Evolutionary conservation across 2,888 invertebrate genomes (phyloP).

Genomic region (Taenaris catops): DNA sequence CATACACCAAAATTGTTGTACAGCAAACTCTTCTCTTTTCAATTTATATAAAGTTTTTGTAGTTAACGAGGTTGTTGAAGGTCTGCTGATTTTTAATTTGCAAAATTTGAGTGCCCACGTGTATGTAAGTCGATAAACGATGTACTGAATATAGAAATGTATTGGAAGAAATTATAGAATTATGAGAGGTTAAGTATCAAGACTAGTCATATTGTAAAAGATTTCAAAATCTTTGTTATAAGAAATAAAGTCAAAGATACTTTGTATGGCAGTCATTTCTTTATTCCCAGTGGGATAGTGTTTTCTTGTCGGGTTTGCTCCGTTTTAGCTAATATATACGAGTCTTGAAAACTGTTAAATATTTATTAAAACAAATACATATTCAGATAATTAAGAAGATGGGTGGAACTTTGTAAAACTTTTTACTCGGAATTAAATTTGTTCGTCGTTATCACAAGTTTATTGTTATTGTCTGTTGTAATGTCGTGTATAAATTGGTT

Average conservation of each 20-base stretch:
- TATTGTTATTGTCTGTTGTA: constrained; percentile 1
- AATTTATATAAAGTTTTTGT: no score
- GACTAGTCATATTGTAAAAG: no score
- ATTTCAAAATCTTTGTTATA: no score
- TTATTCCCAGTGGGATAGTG: constrained; percentile 5
- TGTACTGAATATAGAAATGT: no score
- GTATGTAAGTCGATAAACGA: no score
- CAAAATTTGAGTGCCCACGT: no score
- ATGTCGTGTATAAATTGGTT: constrained; percentile 1
- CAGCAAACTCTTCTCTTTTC: no score
- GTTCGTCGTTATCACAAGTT: constrained; percentile 3
- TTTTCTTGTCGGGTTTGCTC: constrained; percentile 8
- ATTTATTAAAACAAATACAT: constrained; percentile 12
- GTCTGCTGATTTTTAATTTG: no score
- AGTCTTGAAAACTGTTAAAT: constrained; percentile 9
- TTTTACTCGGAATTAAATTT: constrained; percentile 4
- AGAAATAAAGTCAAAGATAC: constrained; percentile 2
- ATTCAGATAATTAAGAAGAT: constrained; percentile 12
- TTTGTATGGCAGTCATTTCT: constrained; percentile 1
- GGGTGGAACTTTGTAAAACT: neutral
- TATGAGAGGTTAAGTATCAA: neutral
- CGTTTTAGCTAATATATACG: constrained; percentile 8
- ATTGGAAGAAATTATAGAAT: no score
- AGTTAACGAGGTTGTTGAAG: no score
- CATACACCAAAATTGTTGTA: no score